phyloP scores from a whole-genome alignment of 2,888 invertebrate species.

The Apodemia hepburni region DNA sequence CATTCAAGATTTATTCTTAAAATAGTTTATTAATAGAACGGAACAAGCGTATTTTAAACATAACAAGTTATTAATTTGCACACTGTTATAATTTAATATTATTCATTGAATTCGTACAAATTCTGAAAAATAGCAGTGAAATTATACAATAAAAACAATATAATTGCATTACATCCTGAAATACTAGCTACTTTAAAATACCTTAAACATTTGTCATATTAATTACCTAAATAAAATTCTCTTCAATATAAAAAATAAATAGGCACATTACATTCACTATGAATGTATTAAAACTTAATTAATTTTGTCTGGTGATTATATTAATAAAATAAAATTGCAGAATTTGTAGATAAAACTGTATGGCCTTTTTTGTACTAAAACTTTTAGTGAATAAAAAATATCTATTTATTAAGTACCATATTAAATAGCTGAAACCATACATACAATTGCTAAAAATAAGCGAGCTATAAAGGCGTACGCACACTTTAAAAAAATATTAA shows the following conservation, averaged over 20 bases:
- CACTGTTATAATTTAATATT: conserved; percentile 58
- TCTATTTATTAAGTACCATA: conserved; percentile 27
- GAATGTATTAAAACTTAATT: conserved; percentile 58
- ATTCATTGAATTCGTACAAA: conserved; percentile 67
- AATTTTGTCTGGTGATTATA: conserved; percentile 53
- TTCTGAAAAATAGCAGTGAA: conserved; percentile 37
- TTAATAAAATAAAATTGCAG: conserved; percentile 68
- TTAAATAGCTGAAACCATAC: conserved; percentile 9
- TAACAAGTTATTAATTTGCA: conserved; percentile 31
- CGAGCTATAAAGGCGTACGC: not conserved
- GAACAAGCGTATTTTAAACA: not conserved
- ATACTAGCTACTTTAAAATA: conserved; percentile 24
- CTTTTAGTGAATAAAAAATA: conserved; percentile 24
- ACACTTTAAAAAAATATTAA: not conserved
- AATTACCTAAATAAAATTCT: conserved; percentile 59
- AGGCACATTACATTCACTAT: conserved; percentile 68
- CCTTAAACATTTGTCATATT: conserved; percentile 35
- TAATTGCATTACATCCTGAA: conserved; percentile 23
- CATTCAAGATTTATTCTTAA: not conserved
- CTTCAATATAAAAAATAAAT: conserved; percentile 70
- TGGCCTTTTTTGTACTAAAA: conserved; percentile 72
- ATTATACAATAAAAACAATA: conserved; percentile 2
- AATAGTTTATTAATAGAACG: conserved; percentile 6
- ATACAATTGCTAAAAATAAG: not conserved
- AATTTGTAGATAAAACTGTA: conserved; percentile 45